Base-by-base conservation (phyloP, 2,888 invertebrate genomes). In the Spatulosminthurus flaviceps region DNA sequence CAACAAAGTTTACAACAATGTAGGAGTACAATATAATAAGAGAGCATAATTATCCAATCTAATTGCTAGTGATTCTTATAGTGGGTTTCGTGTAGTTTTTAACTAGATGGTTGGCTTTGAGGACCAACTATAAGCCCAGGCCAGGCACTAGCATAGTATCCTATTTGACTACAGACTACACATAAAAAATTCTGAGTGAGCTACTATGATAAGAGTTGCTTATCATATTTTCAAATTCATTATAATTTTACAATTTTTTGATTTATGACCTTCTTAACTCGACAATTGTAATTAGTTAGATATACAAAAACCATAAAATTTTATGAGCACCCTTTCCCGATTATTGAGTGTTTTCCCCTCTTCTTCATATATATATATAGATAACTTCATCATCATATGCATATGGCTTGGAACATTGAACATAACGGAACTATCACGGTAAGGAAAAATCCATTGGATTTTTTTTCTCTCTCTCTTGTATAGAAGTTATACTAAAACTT, bases 231-330 rank as follows among this genome's bases (percentile, higher is more conserved):
- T 51, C 1, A 51, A 19, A 51, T 13, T 13, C 51, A 19, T 51
- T 51, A 51, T 13, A 51, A 51, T n/a, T 19, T 51, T 51, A 51
- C 34, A 34, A 34, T 51, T n/a, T 13, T 7, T 51, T 51, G 70
- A 70, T 70, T 70, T 70, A 70, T 22, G 70, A 70, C 41, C 34
- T 24, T 13, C 29, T 70, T 70, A 70, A 70, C 34, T 41, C 22
- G 22, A 42, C n/a, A 34, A 70, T 70, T n/a, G 70, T 70, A 41
- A 70, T 70, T 70, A 70, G 41, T 70, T 24, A n/a, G n/a, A n/a
- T n/a, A 70, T n/a, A 42, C 21, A 22, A 70, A 70, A 70, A 22
- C 29, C 19, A 22, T 41, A 34, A 70, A 34, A 19, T 34, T 70
- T 70, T 70, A 70, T 70, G 70, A 34, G 16, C 16, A 9, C 51